These are phyloP conservation scores for Campylorhamphus procurvoides DNA, from an alignment of 2,113 vertebrate genomes.

Conservation along the genomic window DNA sequence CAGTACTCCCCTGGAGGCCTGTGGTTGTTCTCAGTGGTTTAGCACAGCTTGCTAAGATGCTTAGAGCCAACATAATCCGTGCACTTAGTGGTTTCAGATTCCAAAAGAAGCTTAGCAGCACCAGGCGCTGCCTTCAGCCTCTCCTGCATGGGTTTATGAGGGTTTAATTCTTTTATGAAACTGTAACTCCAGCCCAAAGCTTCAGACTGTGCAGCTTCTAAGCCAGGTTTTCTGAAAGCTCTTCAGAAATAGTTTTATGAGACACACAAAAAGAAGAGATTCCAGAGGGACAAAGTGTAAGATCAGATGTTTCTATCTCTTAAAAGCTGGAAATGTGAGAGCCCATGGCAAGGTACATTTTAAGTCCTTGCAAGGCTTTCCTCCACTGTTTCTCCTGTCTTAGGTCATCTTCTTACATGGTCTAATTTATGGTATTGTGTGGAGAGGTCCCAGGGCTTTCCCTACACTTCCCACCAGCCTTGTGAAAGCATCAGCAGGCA, in stretches of 20 bases:
- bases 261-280: neutral
- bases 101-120: slow-evolving; percentile 16
- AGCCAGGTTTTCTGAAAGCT: neutral
- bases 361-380: neutral
- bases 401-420: neutral
- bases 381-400: neutral
- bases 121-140: neutral
- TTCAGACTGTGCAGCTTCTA: neutral
- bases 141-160: neutral
- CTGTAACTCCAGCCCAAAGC: neutral
- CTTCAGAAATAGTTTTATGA: neutral
- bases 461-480: neutral
- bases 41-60: neutral
- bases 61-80: neutral
- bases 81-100: neutral
- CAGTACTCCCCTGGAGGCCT: neutral
- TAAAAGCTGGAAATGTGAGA: neutral
- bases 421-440: neutral
- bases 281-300: neutral
- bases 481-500: neutral
- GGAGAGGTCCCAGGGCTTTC: neutral
- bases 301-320: neutral
- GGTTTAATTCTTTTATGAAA: neutral
- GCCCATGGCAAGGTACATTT: neutral
- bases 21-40: neutral